Conservation (phyloP, 2,113 vertebrate genomes). For the Erythrocercus mccallii region DNA sequence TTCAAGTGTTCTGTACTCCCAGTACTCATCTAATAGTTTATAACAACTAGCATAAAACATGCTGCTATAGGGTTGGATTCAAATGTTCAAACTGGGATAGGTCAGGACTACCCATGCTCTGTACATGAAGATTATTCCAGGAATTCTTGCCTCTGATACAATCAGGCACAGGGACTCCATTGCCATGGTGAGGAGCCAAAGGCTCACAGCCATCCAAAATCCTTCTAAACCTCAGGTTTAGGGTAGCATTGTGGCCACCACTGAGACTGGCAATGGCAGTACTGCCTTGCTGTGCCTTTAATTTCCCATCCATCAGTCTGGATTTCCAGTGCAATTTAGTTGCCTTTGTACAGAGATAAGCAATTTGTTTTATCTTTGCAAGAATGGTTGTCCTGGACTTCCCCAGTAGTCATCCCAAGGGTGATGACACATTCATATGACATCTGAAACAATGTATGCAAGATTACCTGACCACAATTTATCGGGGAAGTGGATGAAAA, state of each 20-base stretch:
- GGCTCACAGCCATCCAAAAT: neutral
- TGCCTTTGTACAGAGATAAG: slow-evolving; percentile 32
- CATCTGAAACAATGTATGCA: slow-evolving; percentile 62
- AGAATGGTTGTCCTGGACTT: slow-evolving; percentile 40
- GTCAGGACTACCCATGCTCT: neutral
- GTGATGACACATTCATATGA: slow-evolving; percentile 52
- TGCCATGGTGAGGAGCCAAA: neutral
- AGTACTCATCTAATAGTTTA: neutral
- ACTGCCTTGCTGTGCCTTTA: neutral
- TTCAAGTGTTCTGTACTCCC: neutral
- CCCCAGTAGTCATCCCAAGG: neutral
- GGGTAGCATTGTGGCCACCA: neutral
- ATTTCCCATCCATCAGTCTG: slow-evolving; percentile 19
- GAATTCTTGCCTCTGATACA: neutral
- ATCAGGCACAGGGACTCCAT: neutral
- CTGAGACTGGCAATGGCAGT: neutral
- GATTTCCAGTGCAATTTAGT: slow-evolving; percentile 20
- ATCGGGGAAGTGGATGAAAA: slow-evolving; percentile 69
- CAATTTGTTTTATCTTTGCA: slow-evolving; percentile 53
- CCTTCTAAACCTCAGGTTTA: neutral
- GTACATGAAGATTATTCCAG: neutral
- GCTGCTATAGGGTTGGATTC: neutral
- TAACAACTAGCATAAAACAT: neutral
- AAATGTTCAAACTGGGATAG: neutral
- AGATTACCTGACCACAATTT: slow-evolving; percentile 72